Evolutionary conservation across 2,888 invertebrate species (phyloP), one percentile per base, ranked within the genome.

Genomic region (Drosophila quinaria): DNA sequence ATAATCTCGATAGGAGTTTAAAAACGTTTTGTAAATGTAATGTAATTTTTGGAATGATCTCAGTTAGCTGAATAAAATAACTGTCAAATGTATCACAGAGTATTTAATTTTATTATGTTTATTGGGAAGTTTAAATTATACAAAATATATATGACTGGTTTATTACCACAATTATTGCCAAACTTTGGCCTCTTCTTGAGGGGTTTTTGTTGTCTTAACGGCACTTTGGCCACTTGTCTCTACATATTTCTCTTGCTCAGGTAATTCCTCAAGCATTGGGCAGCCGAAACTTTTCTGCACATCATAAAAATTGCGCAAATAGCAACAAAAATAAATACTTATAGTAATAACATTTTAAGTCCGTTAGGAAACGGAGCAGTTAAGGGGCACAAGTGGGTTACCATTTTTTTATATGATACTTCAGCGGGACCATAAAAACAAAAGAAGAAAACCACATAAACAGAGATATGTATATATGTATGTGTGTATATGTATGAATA

Each of bases 321-420:
- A 39, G 41, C 58, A 69, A 62, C 62, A 68, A 73, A 73, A 82
- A 80, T 74, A 84, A 89, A 87, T 83, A 89, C 84, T 83, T 81
- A 83, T 74, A 86, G 59, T 86, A 82, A 86, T 80, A 86, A 72
- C 78, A 80, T 87, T 87, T 89, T 55, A 70, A 49, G 66, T 75
- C 89, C 84, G 87, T 84, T 89, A 74, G 88, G 66, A 79, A 78
- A 75, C 64, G 66, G 63, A 82, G 65, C 60, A 74, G 64, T 67
- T 47, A 59, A 65, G 78, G 69, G 54, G 46, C 47, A 37, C 62
- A 89, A 89, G 73, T 89, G 76, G 87, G 87, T 81, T 87, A 83
- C 71, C 63, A 8, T 59, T 70, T 70, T 70, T 63, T 67, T 44
- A 62, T 76, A 71, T 70, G 79, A 65, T 70, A 70, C 81, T 82